Evolutionary conservation across 2,888 invertebrate species (phyloP), one percentile per base, ranked within the genome.

Genomic region (Mongoloraphidia duomilia): DNA sequence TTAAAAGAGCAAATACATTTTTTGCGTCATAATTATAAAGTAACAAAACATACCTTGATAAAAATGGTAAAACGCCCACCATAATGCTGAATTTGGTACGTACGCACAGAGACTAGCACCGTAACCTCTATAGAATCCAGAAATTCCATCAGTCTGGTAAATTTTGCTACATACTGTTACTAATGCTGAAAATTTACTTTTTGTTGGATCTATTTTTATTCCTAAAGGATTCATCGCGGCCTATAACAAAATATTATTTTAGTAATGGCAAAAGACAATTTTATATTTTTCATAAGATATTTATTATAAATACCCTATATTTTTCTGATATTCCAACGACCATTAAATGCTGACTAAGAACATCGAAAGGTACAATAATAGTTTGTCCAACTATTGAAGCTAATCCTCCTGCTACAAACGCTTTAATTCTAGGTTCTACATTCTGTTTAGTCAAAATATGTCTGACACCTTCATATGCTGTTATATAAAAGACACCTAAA

Each of bases 331-430:
- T 73, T 0, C 93, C 93, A 8, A 94, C 73, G 59, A 97, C 85
- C 94, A 96, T 96, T 48, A 95, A 77, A 64, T 97, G 96, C 61
- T 97, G 97, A 55, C 94, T 93, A 48, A 97, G 77, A 42, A 97
- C 88, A 68, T 97, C 97, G 63, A 96, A 90, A 5, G 97, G 97
- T 47, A 96, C 95, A 53, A 95, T 86, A 49, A 95, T 86, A 0
- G 93, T 93, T 70, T 97, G 96, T 0, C 93, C 89, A 13, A 94
- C 90, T 44, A 92, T 68, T 0, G 95, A 95, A 0, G 96, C 96
- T 59, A 83, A 81, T 0, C 85, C 93, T 3, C 96, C 96, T 34
- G 85, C 94, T 51, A 92, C 72, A 48, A 96, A 75, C 13, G 93
- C 87, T 72, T 86, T 78, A 36, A 82, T 56, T 62, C 78, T 73